These are phyloP conservation scores for Buphagus erythrorhynchus DNA, from an alignment of 2,797 vertebrate species.

Conservation along the genomic window DNA sequence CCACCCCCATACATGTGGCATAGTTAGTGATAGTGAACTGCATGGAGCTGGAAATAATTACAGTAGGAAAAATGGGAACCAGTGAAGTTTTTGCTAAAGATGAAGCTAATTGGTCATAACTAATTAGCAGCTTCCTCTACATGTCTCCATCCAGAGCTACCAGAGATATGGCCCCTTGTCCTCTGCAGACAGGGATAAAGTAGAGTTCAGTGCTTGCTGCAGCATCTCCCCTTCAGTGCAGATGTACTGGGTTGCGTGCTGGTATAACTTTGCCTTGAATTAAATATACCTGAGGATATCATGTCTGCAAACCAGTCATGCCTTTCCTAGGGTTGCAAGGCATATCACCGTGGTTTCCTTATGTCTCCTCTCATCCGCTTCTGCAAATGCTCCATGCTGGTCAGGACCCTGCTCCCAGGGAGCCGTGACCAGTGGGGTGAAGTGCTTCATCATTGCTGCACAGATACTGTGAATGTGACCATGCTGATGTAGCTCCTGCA, in stretches of 20 bases:
- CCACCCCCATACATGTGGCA: fast-evolving
- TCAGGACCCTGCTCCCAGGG: not conserved
- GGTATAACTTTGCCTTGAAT: not conserved
- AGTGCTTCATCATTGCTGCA: not conserved
- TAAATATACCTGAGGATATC: not conserved
- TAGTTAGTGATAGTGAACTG: not conserved
- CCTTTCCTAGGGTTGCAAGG: not conserved
- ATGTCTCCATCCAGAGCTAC: not conserved
- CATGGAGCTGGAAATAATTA: not conserved
- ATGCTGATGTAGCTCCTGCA: not conserved
- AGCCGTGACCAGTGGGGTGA: not conserved
- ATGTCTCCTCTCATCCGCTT: not conserved
- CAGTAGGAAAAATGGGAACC: not conserved
- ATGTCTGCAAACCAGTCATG: not conserved
- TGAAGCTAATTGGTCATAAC: not conserved
- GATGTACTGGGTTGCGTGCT: not conserved
- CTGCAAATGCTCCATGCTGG: not conserved
- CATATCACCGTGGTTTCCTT: fast-evolving
- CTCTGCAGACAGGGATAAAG: not conserved
- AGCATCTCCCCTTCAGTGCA: not conserved
- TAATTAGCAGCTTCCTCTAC: not conserved
- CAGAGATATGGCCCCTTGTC: not conserved
- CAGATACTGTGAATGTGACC: too few relatives aligned
- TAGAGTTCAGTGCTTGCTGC: not conserved
- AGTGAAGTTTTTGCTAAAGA: not conserved